These are phyloP conservation scores for Synanthedon tipuliformis DNA, from an alignment of 2,888 invertebrate genomes.

Conservation along the genomic window DNA sequence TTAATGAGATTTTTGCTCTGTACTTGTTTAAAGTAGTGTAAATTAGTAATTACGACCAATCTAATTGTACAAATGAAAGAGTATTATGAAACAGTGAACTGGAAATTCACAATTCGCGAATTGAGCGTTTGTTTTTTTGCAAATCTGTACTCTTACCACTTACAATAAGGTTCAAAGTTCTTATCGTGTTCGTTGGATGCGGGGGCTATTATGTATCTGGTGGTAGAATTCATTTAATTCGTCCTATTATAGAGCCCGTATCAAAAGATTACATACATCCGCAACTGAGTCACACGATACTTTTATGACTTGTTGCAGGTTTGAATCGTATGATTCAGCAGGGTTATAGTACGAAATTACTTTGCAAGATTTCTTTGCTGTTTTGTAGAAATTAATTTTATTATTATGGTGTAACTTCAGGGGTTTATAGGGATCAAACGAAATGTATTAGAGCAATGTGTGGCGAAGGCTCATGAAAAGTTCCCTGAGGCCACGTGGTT, in stretches of 20 bases:
- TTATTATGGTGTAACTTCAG: too few relatives aligned
- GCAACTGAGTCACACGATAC: slow-evolving; percentile 12
- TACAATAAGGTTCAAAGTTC: too few relatives aligned
- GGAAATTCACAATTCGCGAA: not conserved
- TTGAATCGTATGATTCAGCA: not conserved
- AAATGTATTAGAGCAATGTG: too few relatives aligned
- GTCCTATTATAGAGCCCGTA: slow-evolving; percentile 52
- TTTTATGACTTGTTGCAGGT: not conserved
- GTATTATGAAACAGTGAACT: not conserved
- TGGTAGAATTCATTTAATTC: slow-evolving; percentile 37
- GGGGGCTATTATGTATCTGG: slow-evolving; percentile 6
- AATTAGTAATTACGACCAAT: not conserved
- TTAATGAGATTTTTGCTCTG: too few relatives aligned
- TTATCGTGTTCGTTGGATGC: not conserved
- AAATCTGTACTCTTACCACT: too few relatives aligned
- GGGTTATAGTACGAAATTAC: too few relatives aligned
- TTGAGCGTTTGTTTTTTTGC: too few relatives aligned
- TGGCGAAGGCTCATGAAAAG: too few relatives aligned
- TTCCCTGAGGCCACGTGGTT: too few relatives aligned
- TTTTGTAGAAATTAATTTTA: too few relatives aligned
- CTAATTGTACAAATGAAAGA: not conserved
- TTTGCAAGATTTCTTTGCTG: too few relatives aligned
- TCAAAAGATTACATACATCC: slow-evolving; percentile 55
- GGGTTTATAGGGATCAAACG: too few relatives aligned
- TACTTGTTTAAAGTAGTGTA: not conserved